Evolutionary conservation across 2,797 vertebrate species (phyloP), one percentile per base, ranked within the genome.

Genomic region (Distichodus sexfasciatus): DNA sequence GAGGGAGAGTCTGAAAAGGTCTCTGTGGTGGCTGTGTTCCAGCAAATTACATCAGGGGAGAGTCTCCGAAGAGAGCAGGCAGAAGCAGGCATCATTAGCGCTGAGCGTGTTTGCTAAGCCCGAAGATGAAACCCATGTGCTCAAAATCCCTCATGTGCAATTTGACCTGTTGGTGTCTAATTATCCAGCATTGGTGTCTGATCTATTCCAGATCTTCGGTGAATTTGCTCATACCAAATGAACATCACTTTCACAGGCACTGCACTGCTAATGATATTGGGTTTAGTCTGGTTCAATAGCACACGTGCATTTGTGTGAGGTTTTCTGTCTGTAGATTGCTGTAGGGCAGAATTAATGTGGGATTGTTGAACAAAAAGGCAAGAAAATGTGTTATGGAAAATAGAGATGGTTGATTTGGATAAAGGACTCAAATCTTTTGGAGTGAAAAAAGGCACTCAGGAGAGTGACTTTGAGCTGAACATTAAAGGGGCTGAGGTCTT

Each of bases 21-120:
- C 84, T 79, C 83, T 75, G 10, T 31, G 72, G 82, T 80, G 81
- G 77, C 31, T 50, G 66, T 82, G 71, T 79, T 85, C 61, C 66
- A 69, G 78, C 71, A 63, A 65, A 51, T 81, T 55, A 51, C 43
- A 75, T 55, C 80, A 82, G 82, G 83, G 83, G 35, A 53, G 51
- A 59, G 40, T 50, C 76, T 75, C 66, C 26, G 53, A 69, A 68
- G 69, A 66, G 69, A 54, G 51, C 46, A 29, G 28, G 66, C 64
- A 66, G 50, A 70, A 63, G 48, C 33, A 61, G 62, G 66, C 75
- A 66, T 80, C 74, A 82, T 84, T 78, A 77, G 57, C 43, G 47
- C 71, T 71, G 14, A 58, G 5, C 10, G 40, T 71, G 78, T 81
- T 83, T 78, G 29, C 71, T 69, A 78, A 76, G 50, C 63, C 31